Base-by-base conservation (phyloP, 1,140 invertebrate genomes). In the Zeugodacus cucurbitae region DNA sequence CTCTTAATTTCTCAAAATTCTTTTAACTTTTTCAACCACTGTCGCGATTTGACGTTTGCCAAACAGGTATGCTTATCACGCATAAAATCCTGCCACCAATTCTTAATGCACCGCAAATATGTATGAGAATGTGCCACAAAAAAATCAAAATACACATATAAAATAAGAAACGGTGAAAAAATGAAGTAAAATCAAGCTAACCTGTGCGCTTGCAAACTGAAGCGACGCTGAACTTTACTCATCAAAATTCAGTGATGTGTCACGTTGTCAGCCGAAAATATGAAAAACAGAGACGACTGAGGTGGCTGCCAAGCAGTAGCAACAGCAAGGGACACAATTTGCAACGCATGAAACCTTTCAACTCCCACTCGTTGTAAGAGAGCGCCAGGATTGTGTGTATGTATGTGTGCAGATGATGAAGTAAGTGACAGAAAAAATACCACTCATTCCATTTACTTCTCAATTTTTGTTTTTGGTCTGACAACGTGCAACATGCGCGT, bases 281-380 rank as follows among this genome's bases (percentile, higher is more conserved):
- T 48, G n/a, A 2, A 48, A 26, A 34, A 7, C 11, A 8, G 10
- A 82, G 10, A 17, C 10, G 41, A 22, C 22, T 82, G 37, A 48
- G 34, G 34, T 14, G n/a, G n/a, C 64, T 32, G 48, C 0, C 5
- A 7, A 22, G 41, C 41, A 20, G 34, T 14, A 70, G 32, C 32
- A 29, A 10, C 74, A 54, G 57, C 34, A 44, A 41, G 29, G 44
- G 54, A 87, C 86, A 32, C 17, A 87, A 87, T 87, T 87, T 70
- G 87, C 59, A 64, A 48, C 62, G 44, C 64, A 54, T 44, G 87
- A 70, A 87, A 87, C 62, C 87, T 87, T 64, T 87, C 87, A 67
- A 44, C 86, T 87, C n/a, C 10, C 8, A 29, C 44, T 29, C 44
- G 10, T 37, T 37, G 17, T 17, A 67, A 67, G 10, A 32, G 22